Evolutionary conservation across 2,888 invertebrate species (phyloP), one percentile per base, ranked within the genome.

Genomic region (Andrena haemorrhoa): DNA sequence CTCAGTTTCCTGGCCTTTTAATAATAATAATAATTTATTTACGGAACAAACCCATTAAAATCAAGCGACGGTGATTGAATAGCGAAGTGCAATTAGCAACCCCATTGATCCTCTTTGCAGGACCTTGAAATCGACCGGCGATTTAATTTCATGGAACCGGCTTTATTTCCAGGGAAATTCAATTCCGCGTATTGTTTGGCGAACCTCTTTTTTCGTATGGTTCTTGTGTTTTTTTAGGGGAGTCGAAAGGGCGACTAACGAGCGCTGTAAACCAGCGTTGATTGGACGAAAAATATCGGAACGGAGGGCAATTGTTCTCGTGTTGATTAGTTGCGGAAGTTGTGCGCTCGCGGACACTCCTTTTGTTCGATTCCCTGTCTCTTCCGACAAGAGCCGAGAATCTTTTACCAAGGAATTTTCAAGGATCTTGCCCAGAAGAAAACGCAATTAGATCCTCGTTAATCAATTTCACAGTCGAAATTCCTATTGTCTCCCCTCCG

Each of bases 241-340:
- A 41, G 1, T 41, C 16, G 41, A 41, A 41, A 41, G 41, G 12
- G 33, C n/a, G 12, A 12, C 31, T 31, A 33, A 20, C 53, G 53
- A 29, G 31, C 53, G 53, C 7, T 31, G 33, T 12, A 33, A 49
- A 65, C n/a, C 60, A 6, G 16, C 60, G 20, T n/a, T 33, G 60
- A 33, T 61, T 61, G 60, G 31, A 61, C 60, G 60, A 61, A 33
- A 61, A 61, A 31, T 61, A 33, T 61, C 60, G n/a, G 20, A 61
- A 61, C 60, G n/a, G 20, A 20, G 7, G 12, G 33, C n/a, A 61
- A 33, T 61, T 31, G 60, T 31, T 61, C 31, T 8, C 20, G 31
- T 20, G n/a, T 61, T 33, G n/a, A 33, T 61, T 33, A 26, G 56
- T 56, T 5, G 23, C 5, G 23, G 10, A 41, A 41, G 41, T 41